phyloP scores from a whole-genome alignment of 2,113 vertebrate genomes.

The Ceyx melanurus region DNA sequence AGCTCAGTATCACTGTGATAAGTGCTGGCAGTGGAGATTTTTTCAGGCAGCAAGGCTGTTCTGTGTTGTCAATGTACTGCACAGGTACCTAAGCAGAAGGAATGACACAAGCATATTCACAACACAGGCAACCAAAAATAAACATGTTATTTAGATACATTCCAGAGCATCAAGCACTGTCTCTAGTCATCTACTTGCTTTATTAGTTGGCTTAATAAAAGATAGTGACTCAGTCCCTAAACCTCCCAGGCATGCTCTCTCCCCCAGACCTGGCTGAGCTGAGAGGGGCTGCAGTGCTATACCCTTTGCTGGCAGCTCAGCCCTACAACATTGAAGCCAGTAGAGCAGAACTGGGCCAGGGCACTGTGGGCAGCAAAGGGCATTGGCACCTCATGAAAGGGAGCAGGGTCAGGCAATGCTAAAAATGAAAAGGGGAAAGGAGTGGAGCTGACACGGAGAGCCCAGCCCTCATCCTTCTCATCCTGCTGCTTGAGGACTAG shows the following conservation, averaged over 20 bases:
- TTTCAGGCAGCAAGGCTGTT: neutral
- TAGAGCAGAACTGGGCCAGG: neutral
- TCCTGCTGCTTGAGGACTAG: neutral
- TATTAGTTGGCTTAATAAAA: neutral
- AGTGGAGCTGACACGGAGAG: neutral
- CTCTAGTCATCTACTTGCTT: neutral
- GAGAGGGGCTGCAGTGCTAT: neutral
- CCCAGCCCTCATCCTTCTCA: neutral
- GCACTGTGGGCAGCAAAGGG: neutral
- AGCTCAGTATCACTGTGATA: neutral
- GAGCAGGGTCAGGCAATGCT: neutral
- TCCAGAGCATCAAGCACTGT: neutral
- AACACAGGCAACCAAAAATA: neutral
- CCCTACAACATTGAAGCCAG: neutral
- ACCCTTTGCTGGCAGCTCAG: neutral
- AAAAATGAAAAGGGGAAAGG: neutral
- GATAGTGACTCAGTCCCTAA: neutral
- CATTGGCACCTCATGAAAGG: neutral
- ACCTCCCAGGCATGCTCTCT: neutral
- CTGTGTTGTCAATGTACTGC: neutral
- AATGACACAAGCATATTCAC: neutral
- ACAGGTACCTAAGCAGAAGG: constrained; percentile 29
- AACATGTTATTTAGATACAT: constrained; percentile 27
- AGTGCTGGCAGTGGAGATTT: neutral
- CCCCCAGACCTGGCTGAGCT: neutral